Percentiles rank a stretch among this genome's conserved stretches.
Evolutionary conservation across 2,888 invertebrate species (phyloP).

Genomic region (Lampropteryx suffumata): DNA sequence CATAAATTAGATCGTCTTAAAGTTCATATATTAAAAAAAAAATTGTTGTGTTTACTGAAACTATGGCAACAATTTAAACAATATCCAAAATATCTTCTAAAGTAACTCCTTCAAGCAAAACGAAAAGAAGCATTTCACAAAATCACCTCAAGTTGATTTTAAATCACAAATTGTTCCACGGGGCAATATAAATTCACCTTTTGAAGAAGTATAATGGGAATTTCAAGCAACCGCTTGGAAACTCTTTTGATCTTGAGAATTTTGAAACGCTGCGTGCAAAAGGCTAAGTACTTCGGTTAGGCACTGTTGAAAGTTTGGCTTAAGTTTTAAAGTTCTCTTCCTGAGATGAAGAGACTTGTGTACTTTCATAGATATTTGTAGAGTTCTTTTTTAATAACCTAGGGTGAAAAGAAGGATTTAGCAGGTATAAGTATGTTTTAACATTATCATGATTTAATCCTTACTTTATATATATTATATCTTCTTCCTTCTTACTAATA

Average conservation of each 20-base stretch:
- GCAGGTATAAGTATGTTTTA: too few species aligned
- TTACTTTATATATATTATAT: too few species aligned
- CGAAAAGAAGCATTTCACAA: conserved; percentile 2
- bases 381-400: too few species aligned
- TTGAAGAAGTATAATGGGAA: conserved; percentile 70
- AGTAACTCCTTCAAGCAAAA: neutral
- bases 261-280: conserved; percentile 56
- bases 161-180: conserved; percentile 52
- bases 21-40: too few species aligned
- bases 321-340: conserved; percentile 39
- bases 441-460: too few species aligned
- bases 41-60: too few species aligned
- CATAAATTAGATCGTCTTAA: too few species aligned
- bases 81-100: neutral
- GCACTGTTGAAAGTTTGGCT: conserved; percentile 30
- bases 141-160: conserved; percentile 33
- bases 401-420: too few species aligned
- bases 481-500: too few species aligned
- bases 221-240: conserved; percentile 70
- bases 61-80: too few species aligned
- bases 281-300: conserved; percentile 37
- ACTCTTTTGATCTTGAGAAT: conserved; percentile 72
- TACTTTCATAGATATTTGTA: too few species aligned
- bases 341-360: conserved; percentile 8
- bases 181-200: conserved; percentile 62